Evolutionary conservation across 2,888 invertebrate genomes (phyloP), one percentile per base, ranked within the genome.

Genomic region (Aleiodes leptofemur): DNA sequence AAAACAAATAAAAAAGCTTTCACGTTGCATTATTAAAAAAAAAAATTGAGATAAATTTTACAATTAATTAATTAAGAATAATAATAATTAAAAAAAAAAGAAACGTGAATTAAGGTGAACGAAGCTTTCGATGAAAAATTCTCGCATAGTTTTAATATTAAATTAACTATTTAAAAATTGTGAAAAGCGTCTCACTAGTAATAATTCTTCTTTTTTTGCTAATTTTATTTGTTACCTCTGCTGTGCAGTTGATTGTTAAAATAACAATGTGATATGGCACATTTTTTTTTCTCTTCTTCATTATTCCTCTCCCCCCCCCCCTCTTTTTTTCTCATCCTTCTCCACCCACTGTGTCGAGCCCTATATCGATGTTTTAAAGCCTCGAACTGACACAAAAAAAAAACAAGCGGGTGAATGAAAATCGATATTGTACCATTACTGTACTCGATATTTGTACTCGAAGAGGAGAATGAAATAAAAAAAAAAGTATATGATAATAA

Each of bases 171-270:
- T 38, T 74, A 56, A 23, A 61, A 72, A 69, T 69, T 55, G 66
- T 38, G 51, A 43, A 51, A 66, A 29, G 48, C 14, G 53, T 72
- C 69, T 48, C 56, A 59, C 66, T 31, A 7, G 38, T 0, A 38
- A 38, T 64, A 55, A 53, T 70, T 38, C 56, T 68, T 68, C 69
- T 48, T 50, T 23, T 72, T 55, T 55, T 50, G 16, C 48, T 66
- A 69, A 59, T 80, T 79, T 69, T 69, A 73, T 80, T 79, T 79
- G 78, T 81, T 80, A 80, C 77, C 76, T 80, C 81, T 81, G 79
- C 81, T 79, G 77, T 78, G 78, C 81, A 81, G 81, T 79, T 80
- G 78, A 80, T 78, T 79, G 80, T 81, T 78, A 72, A 76, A 76
- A 76, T 56, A 75, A 77, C 61, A 61, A 64, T 64, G 64, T 68